These are phyloP conservation scores for Austrolebias charrua DNA, from an alignment of 2,797 vertebrate species.

Conservation along the genomic window DNA sequence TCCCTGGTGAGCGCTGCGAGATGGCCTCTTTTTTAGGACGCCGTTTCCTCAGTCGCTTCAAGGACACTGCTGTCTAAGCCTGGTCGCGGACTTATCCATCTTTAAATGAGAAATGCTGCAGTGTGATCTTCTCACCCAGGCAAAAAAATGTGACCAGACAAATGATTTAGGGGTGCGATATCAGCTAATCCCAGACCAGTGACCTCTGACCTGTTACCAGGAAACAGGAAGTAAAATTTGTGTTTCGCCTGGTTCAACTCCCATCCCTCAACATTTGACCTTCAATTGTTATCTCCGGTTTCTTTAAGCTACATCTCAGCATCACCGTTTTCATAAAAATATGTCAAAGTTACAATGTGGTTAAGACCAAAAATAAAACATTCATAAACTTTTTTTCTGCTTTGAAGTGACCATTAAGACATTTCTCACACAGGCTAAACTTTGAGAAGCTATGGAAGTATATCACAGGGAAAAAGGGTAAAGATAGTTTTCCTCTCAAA, in stretches of 20 bases:
- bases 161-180: slow-evolving; percentile 37
- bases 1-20: slow-evolving; percentile 24
- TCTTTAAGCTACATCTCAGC: neutral
- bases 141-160: slow-evolving; percentile 13
- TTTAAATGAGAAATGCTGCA: slow-evolving; percentile 3
- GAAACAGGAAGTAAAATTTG: slow-evolving; percentile 60
- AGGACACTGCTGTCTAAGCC: slow-evolving; percentile 8
- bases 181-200: slow-evolving; percentile 57
- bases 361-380: too few species aligned
- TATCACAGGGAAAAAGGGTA: too few species aligned
- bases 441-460: too few species aligned
- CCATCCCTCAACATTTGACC: slow-evolving; percentile 8
- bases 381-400: too few species aligned
- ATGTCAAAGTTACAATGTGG: neutral
- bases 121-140: neutral
- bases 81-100: neutral
- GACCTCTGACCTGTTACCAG: slow-evolving; percentile 53
- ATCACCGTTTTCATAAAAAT: neutral
- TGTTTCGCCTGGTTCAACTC: slow-evolving; percentile 1
- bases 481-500: too few species aligned
- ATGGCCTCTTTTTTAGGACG: slow-evolving; percentile 41
- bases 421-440: too few species aligned
- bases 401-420: too few species aligned
- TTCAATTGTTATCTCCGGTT: slow-evolving; percentile 11
- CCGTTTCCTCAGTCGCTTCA: slow-evolving; percentile 34